Conservation (phyloP, 2,888 invertebrate genomes). For the Drepana falcataria region DNA sequence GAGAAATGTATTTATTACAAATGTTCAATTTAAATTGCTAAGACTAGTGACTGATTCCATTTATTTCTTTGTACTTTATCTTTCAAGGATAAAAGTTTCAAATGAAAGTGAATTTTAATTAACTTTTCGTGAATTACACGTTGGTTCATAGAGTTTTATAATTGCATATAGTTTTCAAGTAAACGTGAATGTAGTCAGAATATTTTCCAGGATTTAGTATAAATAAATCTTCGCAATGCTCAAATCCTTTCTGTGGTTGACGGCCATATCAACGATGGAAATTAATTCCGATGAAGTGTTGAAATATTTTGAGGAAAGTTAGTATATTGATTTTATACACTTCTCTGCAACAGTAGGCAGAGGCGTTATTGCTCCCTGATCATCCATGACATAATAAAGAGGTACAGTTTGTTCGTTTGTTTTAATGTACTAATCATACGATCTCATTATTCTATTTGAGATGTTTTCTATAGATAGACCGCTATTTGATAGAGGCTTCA, state of each 20-base stretch:
- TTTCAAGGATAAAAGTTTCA: neutral
- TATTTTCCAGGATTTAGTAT: constrained; percentile 5
- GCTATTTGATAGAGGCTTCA: no score
- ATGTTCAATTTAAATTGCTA: neutral
- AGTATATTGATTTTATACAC: constrained; percentile 7
- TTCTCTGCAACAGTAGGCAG: neutral
- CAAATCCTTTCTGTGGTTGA: neutral
- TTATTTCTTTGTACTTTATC: constrained; percentile 5
- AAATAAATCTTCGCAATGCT: neutral
- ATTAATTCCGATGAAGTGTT: constrained; percentile 7
- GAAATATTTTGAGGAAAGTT: constrained; percentile 33
- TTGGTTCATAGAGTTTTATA: constrained; percentile 6
- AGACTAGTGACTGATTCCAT: neutral
- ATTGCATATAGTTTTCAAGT: constrained; percentile 5
- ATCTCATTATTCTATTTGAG: no score
- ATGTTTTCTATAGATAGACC: no score
- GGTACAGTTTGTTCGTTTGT: no score
- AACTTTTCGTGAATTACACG: constrained; percentile 11
- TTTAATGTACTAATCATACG: no score
- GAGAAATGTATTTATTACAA: neutral
- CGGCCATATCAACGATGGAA: constrained; percentile 1
- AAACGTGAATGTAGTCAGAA: neutral
- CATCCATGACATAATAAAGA: no score
- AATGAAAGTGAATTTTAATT: constrained; percentile 19
- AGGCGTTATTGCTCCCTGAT: neutral